Base-by-base conservation (phyloP, 2,113 vertebrate genomes). In the Agapornis roseicollis region DNA sequence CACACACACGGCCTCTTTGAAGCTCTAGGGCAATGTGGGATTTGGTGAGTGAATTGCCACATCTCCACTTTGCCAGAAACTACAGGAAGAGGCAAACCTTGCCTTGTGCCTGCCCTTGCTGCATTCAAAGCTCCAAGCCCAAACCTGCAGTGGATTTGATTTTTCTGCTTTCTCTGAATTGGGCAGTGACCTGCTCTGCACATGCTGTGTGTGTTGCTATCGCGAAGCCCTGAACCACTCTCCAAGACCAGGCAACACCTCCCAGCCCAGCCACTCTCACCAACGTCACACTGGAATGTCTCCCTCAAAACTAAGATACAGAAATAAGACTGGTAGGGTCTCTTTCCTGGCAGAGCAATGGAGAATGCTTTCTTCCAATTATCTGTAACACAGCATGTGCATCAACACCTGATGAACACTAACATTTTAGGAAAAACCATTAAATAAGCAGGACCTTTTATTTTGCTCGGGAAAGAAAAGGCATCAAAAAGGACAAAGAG, bases 251-350 rank as follows among this genome's bases (percentile, higher is more conserved):
- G 44, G 13, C 16, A 91, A 41, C n/a, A 71, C n/a, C 41, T 88
- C 88, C n/a, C 4, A 2, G 27, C 41, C 14, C 23, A 53, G 18
- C 13, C 13, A 1, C 56, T n/a, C 42, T 70, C 29, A 1, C 42
- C 69, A 71, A 2, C 28, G 73, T 55, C 0, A 1, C 13, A 42
- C 63, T 53, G 41, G 12, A 68, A 60, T 0, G 1, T 17, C 31
- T 58, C 52, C 65, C 44, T 55, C 52, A n/a, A 90, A 78, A 70
- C 33, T 37, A 71, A 19, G 14, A 10, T 3, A 47, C 10, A 41
- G 22, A 31, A 55, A 7, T 24, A 31, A 37, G 28, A 50, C 13
- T 4, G 11, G 19, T 24, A 65, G 23, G 64, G 5, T 19, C 73
- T 80, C 70, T 17, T 52, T 44, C 31, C 44, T 65, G 42, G 28